phyloP scores from a whole-genome alignment of 2,797 vertebrate species.

The Bufotes viridis region DNA sequence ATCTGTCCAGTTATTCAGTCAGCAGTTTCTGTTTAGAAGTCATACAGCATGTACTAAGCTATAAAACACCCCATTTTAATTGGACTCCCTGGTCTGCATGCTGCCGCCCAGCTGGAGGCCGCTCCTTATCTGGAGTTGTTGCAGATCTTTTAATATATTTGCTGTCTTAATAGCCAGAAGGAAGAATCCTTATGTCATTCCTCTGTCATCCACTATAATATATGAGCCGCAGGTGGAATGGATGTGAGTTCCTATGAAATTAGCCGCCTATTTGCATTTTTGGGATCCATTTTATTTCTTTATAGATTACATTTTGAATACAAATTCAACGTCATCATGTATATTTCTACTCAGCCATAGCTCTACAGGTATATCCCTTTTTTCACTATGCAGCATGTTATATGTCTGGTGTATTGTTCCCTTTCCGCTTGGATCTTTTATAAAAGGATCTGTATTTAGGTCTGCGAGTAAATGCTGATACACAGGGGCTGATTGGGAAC shows the following conservation, averaged over 20 bases:
- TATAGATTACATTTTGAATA: too few relatives aligned
- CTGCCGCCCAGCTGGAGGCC: constrained; percentile 41
- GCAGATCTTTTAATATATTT: constrained; percentile 9
- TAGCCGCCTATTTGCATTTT: too few relatives aligned
- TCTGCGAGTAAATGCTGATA: too few relatives aligned
- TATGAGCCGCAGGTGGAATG: neutral
- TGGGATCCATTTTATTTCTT: too few relatives aligned
- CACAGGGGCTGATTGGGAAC: too few relatives aligned
- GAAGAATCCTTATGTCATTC: constrained; percentile 7
- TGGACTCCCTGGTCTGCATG: constrained; percentile 15
- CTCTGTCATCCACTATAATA: neutral
- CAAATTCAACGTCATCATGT: neutral
- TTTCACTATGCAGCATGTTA: too few relatives aligned
- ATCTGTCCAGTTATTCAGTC: constrained; percentile 44
- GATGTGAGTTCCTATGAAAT: neutral
- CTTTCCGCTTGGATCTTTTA: too few relatives aligned
- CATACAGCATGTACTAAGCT: neutral
- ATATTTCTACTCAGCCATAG: too few relatives aligned
- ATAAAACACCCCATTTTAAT: constrained; percentile 47
- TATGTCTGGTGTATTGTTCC: too few relatives aligned
- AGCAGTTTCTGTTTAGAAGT: constrained; percentile 40
- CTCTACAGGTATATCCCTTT: too few relatives aligned
- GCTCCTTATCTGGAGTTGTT: neutral
- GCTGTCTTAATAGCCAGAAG: neutral
- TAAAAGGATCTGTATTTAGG: too few relatives aligned